Evolutionary conservation across 2,797 vertebrate species (phyloP), one percentile per base, ranked within the genome.

Genomic region (Thaleichthys pacificus): DNA sequence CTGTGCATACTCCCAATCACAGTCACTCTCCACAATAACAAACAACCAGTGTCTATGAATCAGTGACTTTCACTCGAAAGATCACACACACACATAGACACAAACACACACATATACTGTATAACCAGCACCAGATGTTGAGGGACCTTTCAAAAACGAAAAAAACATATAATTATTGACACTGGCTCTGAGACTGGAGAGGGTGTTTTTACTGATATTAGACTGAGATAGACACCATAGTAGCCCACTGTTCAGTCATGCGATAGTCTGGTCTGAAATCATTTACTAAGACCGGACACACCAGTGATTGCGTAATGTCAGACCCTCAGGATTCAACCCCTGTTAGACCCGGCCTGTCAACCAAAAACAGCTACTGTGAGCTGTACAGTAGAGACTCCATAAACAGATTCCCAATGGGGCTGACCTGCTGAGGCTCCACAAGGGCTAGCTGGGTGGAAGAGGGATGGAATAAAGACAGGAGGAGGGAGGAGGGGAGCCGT

Each of bases 31-130:
- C 58, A 11, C 6, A 4, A 54, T 54, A 54, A 54, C 51, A 54
- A 54, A 17, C 51, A n/a, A n/a, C 51, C 51, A 12, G 11, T 2
- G 38, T 42, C 8, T 3, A 54, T 54, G 51, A 54, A 54, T 54
- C 51, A 54, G 51, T 17, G 51, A 54, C 19, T 54, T n/a, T 54
- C 51, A 54, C 51, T 54, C 19, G 3, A 1, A n/a, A 12, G 22
- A 12, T 12, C 21, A 24, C 58, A 26, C 22, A 11, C 58, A 60
- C 58, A 60, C 8, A 60, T 4, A 60, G 22, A 60, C n/a, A 67
- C 42, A 65, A 72, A 79, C 71, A 61, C 32, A 66, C 67, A 5
- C 11, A 35, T 24, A 30, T 28, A n/a, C 4, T 35, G 49, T 19
- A 57, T 54, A 54, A 54, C 17, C 19, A 19, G 51, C 51, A 19